Percentiles rank a stretch among this genome's conserved stretches.
These are phyloP conservation scores for Tichodroma muraria DNA, from an alignment of 2,113 vertebrate genomes.

Conservation along the genomic window DNA sequence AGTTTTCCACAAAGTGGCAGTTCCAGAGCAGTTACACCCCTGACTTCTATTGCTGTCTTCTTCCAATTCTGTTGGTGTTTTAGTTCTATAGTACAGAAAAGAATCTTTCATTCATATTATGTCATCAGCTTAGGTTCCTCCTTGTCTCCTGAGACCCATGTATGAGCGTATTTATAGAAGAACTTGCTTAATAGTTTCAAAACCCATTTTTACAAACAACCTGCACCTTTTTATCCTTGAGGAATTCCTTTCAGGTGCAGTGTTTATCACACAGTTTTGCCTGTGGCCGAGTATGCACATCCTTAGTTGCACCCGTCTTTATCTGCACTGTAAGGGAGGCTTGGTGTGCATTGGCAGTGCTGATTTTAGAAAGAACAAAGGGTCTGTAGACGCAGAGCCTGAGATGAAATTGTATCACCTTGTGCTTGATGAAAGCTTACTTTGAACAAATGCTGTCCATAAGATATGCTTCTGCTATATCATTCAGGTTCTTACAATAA, in stretches of 20 bases:
- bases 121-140: not conserved
- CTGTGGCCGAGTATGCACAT: not conserved
- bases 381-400: not conserved
- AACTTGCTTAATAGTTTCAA: not conserved
- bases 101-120: not conserved
- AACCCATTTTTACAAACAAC: not conserved
- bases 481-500: not conserved
- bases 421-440: not conserved
- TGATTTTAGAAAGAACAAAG: not conserved
- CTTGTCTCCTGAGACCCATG: not conserved
- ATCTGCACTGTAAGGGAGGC: not conserved
- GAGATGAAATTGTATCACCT: not conserved
- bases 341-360: not conserved
- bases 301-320: not conserved
- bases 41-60: not conserved
- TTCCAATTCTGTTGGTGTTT: not conserved
- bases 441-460: not conserved
- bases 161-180: not conserved
- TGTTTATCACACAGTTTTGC: not conserved
- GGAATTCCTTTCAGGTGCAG: not conserved
- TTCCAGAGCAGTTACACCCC: not conserved
- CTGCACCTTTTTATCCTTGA: not conserved
- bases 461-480: not conserved
- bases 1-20: not conserved
- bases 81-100: not conserved